Evolutionary conservation across 2,888 invertebrate species (phyloP).

Genomic region (Melitaea athalia): DNA sequence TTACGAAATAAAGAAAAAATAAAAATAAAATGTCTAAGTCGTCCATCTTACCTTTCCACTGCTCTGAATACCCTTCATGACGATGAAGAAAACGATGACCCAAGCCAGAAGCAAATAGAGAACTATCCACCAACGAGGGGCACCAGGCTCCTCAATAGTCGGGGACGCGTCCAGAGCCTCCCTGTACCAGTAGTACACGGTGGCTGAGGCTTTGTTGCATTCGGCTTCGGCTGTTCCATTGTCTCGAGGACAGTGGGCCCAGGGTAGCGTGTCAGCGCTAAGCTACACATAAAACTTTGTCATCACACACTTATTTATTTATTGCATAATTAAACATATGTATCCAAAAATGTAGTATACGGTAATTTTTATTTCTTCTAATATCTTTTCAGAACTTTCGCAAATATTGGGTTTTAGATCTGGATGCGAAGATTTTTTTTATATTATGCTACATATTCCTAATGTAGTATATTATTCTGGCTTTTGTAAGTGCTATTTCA

Average conservation of each 20-base stretch:
- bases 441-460: background rate
- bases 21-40: background rate
- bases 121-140: slow-evolving; percentile 96
- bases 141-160: slow-evolving; percentile 91
- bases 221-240: slow-evolving; percentile 88
- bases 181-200: slow-evolving; percentile 96
- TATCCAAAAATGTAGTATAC: no score
- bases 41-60: slow-evolving; percentile 90
- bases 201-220: slow-evolving; percentile 91
- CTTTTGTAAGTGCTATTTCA: no score
- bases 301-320: background rate
- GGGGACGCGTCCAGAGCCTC: slow-evolving; percentile 94
- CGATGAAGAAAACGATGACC: slow-evolving; percentile 95
- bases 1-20: background rate
- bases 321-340: background rate
- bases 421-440: no score
- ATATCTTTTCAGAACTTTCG: background rate
- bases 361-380: no score
- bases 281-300: slow-evolving; percentile 72
- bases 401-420: background rate
- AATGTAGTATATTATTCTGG: background rate
- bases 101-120: slow-evolving; percentile 93
- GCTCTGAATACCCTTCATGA: slow-evolving; percentile 98
- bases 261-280: slow-evolving; percentile 86
- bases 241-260: slow-evolving; percentile 89